Percentiles rank a stretch among this genome's conserved stretches.
Conservation (phyloP, 2,888 invertebrate species). For the Alitta virens region DNA sequence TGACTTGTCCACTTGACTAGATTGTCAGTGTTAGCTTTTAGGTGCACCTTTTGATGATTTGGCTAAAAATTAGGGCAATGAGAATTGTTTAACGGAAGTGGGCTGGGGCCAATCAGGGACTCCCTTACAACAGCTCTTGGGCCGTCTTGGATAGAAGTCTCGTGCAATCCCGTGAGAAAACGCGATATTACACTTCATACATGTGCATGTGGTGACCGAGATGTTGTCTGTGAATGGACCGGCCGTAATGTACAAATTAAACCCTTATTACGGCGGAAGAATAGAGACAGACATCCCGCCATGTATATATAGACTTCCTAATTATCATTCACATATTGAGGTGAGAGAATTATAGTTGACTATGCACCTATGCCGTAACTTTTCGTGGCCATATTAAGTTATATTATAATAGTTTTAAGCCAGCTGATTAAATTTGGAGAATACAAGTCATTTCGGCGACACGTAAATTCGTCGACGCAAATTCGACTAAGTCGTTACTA, state of each 20-base stretch:
- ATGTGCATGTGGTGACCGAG: background rate
- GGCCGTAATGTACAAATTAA: constrained; percentile 16
- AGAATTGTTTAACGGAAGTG: background rate
- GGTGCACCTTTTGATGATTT: background rate
- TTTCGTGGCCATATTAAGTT: too few relatives aligned
- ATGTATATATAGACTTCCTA: constrained; percentile 20
- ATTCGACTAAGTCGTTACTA: too few relatives aligned
- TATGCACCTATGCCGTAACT: too few relatives aligned
- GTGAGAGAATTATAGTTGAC: too few relatives aligned
- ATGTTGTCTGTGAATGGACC: constrained; percentile 4
- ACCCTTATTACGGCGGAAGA: constrained; percentile 6
- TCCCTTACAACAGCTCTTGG: background rate
- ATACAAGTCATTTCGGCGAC: too few relatives aligned
- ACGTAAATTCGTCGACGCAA: too few relatives aligned
- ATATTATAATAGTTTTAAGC: too few relatives aligned
- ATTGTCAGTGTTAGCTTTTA: too few relatives aligned
- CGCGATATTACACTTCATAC: background rate
- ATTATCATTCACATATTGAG: background rate
- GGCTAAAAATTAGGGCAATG: background rate
- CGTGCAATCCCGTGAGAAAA: background rate
- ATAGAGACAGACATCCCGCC: constrained; percentile 6
- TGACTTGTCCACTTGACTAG: too few relatives aligned
- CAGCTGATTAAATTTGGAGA: too few relatives aligned
- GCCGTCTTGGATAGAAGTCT: background rate
- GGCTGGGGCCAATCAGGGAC: background rate